Evolutionary conservation across 2,113 vertebrate genomes (phyloP).

Genomic region (Mola mola): DNA sequence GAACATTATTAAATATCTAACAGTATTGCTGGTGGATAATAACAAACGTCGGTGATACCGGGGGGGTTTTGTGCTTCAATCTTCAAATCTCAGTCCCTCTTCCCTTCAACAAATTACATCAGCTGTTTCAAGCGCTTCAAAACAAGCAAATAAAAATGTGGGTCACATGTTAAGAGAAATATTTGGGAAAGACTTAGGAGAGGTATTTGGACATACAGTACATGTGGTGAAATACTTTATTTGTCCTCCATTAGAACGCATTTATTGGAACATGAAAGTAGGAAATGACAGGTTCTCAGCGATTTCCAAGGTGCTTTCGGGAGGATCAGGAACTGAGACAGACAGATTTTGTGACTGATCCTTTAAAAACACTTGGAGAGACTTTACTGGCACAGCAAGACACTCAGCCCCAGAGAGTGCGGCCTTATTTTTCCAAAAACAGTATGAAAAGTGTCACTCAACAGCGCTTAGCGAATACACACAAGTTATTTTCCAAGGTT

Average conservation of each 20-base stretch:
- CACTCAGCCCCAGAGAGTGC: background rate
- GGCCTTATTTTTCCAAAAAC: constrained; percentile 6
- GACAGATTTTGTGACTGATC: constrained; percentile 47
- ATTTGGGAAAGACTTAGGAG: background rate
- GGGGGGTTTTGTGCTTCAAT: constrained; percentile 3
- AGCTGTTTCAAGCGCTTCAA: constrained; percentile 15
- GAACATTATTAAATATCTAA: constrained; percentile 9
- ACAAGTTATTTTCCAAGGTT: constrained; percentile 4
- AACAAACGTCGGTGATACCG: background rate
- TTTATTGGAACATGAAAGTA: constrained; percentile 37
- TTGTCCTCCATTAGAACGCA: constrained; percentile 26
- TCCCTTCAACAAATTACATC: constrained; percentile 14
- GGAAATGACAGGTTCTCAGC: constrained; percentile 30
- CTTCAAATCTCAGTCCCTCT: constrained; percentile 7
- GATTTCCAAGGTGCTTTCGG: constrained; percentile 36
- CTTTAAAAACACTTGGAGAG: constrained; percentile 45
- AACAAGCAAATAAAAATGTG: too few species aligned
- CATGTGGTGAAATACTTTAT: constrained; percentile 27
- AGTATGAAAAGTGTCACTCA: constrained; percentile 49
- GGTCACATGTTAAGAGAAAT: constrained; percentile 8
- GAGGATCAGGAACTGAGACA: constrained; percentile 42
- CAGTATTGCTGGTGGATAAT: constrained; percentile 15
- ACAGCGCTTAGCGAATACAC: background rate
- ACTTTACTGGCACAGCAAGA: constrained; percentile 13
- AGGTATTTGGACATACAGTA: constrained; percentile 8